Evolutionary conservation across 2,888 invertebrate genomes (phyloP).

Genomic region (Miltochrista miniata): DNA sequence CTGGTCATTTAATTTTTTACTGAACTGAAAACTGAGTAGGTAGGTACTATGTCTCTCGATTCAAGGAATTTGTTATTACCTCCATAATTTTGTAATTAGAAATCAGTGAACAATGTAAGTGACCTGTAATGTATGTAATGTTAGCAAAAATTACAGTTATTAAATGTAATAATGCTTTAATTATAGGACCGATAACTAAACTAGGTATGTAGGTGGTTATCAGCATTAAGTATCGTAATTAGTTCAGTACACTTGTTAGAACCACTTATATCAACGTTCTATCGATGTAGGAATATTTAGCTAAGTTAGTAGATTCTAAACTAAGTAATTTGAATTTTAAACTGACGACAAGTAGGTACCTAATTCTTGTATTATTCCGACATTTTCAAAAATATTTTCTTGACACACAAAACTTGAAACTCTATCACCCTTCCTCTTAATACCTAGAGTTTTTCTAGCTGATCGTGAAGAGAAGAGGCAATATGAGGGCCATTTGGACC

Average conservation of each 20-base stretch:
- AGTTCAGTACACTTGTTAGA: neutral
- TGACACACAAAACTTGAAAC: too few relatives aligned
- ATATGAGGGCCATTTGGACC: too few relatives aligned
- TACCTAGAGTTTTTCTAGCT: too few relatives aligned
- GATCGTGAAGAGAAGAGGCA: too few relatives aligned
- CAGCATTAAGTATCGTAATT: neutral
- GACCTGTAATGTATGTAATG: neutral
- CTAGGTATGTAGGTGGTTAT: neutral
- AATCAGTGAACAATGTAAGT: constrained; percentile 2
- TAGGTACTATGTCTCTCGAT: neutral
- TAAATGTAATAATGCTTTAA: neutral
- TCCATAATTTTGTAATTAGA: neutral
- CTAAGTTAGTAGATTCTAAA: neutral
- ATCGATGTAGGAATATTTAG: neutral
- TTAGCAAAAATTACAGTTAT: neutral
- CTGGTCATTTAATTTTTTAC: too few relatives aligned
- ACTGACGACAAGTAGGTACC: too few relatives aligned
- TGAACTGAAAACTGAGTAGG: too few relatives aligned
- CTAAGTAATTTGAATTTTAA: too few relatives aligned
- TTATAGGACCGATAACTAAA: neutral
- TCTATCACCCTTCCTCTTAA: too few relatives aligned
- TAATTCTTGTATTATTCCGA: too few relatives aligned
- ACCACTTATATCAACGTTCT: too few relatives aligned
- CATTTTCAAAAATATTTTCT: too few relatives aligned
- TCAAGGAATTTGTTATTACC: neutral